Evolutionary conservation across 2,888 invertebrate species (phyloP), one percentile per base, ranked within the genome.

Genomic region (Carabus problematicus): DNA sequence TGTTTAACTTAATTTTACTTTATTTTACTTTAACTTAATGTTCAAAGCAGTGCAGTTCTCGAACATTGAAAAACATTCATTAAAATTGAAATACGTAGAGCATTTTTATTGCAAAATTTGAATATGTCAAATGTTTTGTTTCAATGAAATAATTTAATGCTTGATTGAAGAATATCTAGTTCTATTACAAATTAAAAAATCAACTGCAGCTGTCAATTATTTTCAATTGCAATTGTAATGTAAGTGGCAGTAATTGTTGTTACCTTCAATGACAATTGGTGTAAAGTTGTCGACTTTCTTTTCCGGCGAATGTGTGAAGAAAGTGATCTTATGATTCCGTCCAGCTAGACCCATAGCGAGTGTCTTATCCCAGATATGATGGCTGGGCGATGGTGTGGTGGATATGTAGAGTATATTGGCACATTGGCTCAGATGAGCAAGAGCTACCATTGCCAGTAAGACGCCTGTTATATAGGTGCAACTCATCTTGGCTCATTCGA

Each of bases 191-290:
- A 6, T 6, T 3, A 29, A 29, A 29, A 29, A 29, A 29, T 29
- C 2, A 2, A 29, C 29, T 29, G 29, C 6, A 2, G 6, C 29
- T 29, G 29, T 29, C 29, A 29, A 29, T 29, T 29, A 29, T 29
- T 29, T 29, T 2, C 2, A 29, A 29, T 29, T 29, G 29, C 29
- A 29, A 29, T 29, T 29, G 29, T 3, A 29, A 2, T 29, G 29
- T 29, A 29, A 45, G 11, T 11, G 45, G 12, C 12, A 3, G 45
- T 45, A 12, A 45, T 45, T 18, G 19, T 54, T 12, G 8, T 49
- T 73, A 74, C 74, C 74, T 72, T 73, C 71, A 18, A 73, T 49
- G 60, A 72, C 55, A 41, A 74, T 73, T 8, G 66, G 29, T 11
- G 70, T 70, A 40, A 72, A 72, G 64, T 73, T 73, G 12, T 61